Conservation (phyloP, 2,797 vertebrate genomes). For the Simalia tracyae region DNA sequence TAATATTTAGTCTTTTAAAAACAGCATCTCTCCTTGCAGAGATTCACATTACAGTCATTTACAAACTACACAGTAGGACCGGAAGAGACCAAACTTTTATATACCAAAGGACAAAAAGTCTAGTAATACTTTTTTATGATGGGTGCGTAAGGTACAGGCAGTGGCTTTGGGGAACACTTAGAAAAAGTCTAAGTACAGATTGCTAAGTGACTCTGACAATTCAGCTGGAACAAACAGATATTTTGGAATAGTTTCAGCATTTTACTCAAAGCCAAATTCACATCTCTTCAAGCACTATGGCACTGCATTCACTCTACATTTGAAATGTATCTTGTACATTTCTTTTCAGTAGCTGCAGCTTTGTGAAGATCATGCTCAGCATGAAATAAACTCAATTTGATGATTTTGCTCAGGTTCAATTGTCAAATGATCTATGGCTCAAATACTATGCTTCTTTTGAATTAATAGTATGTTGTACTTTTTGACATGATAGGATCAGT, state of each 20-base stretch:
- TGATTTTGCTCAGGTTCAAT: conserved; percentile 17
- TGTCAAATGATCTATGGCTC: conserved; percentile 14
- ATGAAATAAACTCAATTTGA: conserved; percentile 43
- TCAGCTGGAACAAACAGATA: conserved; percentile 55
- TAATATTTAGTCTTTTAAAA: conserved; percentile 56
- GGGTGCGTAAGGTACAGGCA: conserved; percentile 34
- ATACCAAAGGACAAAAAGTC: conserved; percentile 44
- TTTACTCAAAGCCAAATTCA: conserved; percentile 48
- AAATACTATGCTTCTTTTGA: background rate
- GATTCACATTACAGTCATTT: conserved; percentile 44
- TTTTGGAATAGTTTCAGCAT: conserved; percentile 49
- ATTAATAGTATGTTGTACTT: background rate
- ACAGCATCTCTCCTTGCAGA: conserved; percentile 47
- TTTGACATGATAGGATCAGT: background rate
- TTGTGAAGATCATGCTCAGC: conserved; percentile 10
- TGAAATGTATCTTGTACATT: conserved; percentile 40
- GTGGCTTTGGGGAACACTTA: conserved; percentile 39
- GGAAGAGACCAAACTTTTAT: conserved; percentile 36
- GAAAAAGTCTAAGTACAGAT: conserved; percentile 37
- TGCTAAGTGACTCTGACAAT: conserved; percentile 50
- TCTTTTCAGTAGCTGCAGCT: conserved; percentile 33
- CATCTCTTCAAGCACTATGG: conserved; percentile 35
- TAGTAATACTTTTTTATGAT: conserved; percentile 43
- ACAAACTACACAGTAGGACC: conserved; percentile 35
- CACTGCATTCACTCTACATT: conserved; percentile 44